Base-by-base conservation (phyloP, 53 echinoderm and acorn worm genomes). In the Apostichopus leukothele region DNA sequence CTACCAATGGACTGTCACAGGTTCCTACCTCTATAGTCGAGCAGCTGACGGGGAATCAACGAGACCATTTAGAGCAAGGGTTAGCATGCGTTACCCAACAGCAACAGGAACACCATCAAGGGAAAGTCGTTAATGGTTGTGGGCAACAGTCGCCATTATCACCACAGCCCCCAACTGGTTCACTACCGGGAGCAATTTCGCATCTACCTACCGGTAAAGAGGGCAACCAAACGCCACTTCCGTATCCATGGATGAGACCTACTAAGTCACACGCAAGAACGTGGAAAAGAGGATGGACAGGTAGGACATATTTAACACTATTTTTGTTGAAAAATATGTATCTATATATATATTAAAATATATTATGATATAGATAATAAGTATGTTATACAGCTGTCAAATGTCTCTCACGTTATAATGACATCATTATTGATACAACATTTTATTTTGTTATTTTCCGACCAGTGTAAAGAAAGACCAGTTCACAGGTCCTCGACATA, bases 271-370 rank as follows among this genome's bases (percentile, higher is more conserved):
- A 86, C 14, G 86, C 86, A 18, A 71, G 74, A 14, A 86, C 74
- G 5, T 86, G 86, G 86, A 86, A 86, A 51, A 51, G 54, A 13
- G 86, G 86, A 7, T 86, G 86, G 86, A 25, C 73, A 86, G 86
- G 86, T 86, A 74, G 39, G 39, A 39, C 39, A 39, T 3, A 39
- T 39, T 39, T 39, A 39, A 39, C 39, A 25, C 39, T 39, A n/a
- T 39, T 39, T 39, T 39, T 39, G 2, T 39, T 0, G 25, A 25
- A 3, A 39, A 39, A 39, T 39, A 39, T 39, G 39, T 39, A 39
- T 39, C 39, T 39, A 39, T 39, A 39, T 39, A 39, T 39, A 39
- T 39, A 39, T 39, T 25, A 25, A 25, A 25, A 39, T 39, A 39
- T 39, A 39, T 39, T 39, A 39, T 39, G 3, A 39, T 39, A 39